Base-by-base conservation (phyloP, 2,113 vertebrate genomes). In the Gobius niger region DNA sequence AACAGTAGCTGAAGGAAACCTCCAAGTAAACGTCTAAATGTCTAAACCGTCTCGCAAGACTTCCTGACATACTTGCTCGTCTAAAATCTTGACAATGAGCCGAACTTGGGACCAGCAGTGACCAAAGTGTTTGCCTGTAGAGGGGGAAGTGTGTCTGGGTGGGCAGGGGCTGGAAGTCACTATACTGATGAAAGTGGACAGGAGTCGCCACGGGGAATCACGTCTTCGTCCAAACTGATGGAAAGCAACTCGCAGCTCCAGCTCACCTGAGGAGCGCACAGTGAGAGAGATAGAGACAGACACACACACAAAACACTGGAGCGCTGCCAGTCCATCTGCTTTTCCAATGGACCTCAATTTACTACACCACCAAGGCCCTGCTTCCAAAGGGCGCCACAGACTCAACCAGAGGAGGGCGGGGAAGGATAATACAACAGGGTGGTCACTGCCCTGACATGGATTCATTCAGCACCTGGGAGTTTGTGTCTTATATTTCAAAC, bases 311-410 rank as follows among this genome's bases (percentile, higher is more conserved):
- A 12, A 5, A 60, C 14, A 67, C 51, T 79, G 78, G 67, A 71
- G 47, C 62, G n/a, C n/a, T n/a, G 70, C 77, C 75, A 87, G 66
- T 75, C 82, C 82, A 82, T 83, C 85, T 83, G 81, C 84, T 81
- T 89, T 82, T 80, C 63, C 81, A 82, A 80, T 68, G 68, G 52
- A 75, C 73, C 50, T 66, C 76, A 70, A 79, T 79, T 80, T 68
- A 73, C 68, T n/a, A 6, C 68, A 72, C 49, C 66, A 19, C 63
- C 46, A 63, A 81, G 67, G 65, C 63, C 64, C 52, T 12, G 18
- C 70, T 67, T 63, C 60, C 77, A 73, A 59, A 52, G 70, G 66
- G 75, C 69, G 34, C 70, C 50, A 3, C 40, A 7, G 46, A 34
- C 46, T 73, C 46, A 9, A 16, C 44, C 34, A 68, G 63, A 3